These are phyloP conservation scores for Acipenser ruthenus DNA, from an alignment of 2,797 vertebrate species.

Conservation along the genomic window DNA sequence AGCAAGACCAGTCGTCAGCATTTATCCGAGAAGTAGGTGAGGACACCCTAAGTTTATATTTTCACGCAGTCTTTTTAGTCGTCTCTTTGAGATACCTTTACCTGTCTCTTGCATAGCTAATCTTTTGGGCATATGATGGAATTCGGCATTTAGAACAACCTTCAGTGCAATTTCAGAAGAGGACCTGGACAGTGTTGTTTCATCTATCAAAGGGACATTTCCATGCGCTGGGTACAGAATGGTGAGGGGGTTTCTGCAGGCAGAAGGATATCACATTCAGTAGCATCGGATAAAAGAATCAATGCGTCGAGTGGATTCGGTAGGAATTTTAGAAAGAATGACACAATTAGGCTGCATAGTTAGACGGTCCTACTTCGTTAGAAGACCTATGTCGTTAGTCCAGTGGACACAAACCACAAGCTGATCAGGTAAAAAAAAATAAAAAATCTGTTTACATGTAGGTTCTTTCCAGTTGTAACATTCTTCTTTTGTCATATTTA, in stretches of 20 bases:
- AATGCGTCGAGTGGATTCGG: conserved; percentile 7
- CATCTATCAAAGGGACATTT: conserved; percentile 14
- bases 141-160: too few relatives aligned
- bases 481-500: too few relatives aligned
- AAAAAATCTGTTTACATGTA: too few relatives aligned
- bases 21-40: too few relatives aligned
- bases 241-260: conserved; percentile 11
- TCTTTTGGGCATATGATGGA: too few relatives aligned
- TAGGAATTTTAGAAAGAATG: conserved; percentile 8
- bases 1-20: too few relatives aligned
- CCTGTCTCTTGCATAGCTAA: too few relatives aligned
- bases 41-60: too few relatives aligned
- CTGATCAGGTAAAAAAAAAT: too few relatives aligned
- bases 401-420: conserved; percentile 11
- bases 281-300: conserved; percentile 11
- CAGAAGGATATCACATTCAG: conserved; percentile 11
- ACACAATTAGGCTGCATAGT: conserved; percentile 13
- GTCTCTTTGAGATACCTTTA: too few relatives aligned
- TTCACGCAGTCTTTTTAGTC: too few relatives aligned
- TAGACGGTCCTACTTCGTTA: conserved; percentile 4
- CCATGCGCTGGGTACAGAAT: conserved; percentile 15
- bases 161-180: conserved; percentile 3
- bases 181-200: conserved; percentile 13
- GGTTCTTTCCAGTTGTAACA: too few relatives aligned
- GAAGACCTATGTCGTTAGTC: conserved; percentile 11